Conservation (phyloP, 1,140 invertebrate genomes). For the Zaprionus ornatus region DNA sequence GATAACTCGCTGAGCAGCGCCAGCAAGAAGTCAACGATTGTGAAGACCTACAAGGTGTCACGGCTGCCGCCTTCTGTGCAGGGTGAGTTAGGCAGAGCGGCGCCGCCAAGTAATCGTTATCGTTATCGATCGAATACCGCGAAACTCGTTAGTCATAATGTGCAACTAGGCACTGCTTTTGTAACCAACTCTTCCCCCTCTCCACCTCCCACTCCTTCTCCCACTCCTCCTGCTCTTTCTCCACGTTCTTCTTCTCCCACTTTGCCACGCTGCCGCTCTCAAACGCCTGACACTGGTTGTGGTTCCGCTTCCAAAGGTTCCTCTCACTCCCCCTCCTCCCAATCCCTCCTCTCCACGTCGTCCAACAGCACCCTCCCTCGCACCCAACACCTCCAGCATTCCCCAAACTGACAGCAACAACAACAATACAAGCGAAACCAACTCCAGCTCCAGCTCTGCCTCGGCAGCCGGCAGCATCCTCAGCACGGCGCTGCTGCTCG, state of each 20-base stretch:
- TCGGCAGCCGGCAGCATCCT: conserved; percentile 61
- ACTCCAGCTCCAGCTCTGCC: conserved; percentile 2
- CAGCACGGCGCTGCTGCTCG: conserved; percentile 69
- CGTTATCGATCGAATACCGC: conserved; percentile 69
- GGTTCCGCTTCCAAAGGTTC: conserved; percentile 57
- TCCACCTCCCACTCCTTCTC: background rate
- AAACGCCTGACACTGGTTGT: conserved; percentile 53
- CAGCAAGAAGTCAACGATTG: conserved; percentile 73
- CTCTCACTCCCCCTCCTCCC: background rate
- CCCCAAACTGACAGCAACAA: conserved; percentile 24
- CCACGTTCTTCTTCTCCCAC: background rate
- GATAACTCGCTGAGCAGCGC: conserved; percentile 83
- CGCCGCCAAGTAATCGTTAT: conserved; percentile 47
- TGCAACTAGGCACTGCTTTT: conserved; percentile 60
- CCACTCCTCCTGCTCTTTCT: background rate
- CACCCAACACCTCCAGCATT: conserved; percentile 9
- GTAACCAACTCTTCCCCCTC: conserved; percentile 57
- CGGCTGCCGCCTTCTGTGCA: conserved; percentile 74
- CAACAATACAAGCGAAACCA: conserved; percentile 5
- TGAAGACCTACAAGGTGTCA: conserved; percentile 79
- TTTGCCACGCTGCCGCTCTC: conserved; percentile 27
- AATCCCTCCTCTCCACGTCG: conserved; percentile 10
- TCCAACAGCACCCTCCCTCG: conserved; percentile 3
- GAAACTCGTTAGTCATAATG: conserved; percentile 71
- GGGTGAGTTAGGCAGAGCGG: conserved; percentile 61